Evolutionary conservation across 2,797 vertebrate genomes (phyloP), one percentile per base, ranked within the genome.

Genomic region (Microtus obscurus): DNA sequence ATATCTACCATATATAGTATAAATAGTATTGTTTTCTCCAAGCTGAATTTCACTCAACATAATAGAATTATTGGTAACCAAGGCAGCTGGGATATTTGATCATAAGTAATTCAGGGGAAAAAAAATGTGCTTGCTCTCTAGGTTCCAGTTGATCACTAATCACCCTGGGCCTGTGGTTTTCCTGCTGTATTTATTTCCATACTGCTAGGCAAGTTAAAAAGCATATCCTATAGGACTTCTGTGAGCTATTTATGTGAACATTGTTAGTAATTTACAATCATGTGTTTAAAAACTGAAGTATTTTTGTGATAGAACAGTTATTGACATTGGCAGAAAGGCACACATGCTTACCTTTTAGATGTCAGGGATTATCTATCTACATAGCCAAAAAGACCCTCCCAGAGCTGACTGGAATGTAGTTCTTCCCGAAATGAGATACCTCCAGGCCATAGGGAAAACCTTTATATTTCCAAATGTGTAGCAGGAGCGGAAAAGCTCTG

Each of bases 381-480:
- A 48, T 0, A 89, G 85, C 40, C 85, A 10, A n/a, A 43, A 53
- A 89, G 63, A 79, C 19, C 16, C 34, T 37, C 1, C 9, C 16
- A 48, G 14, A 77, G 8, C 5, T 16, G 45, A 9, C 6, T 93
- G 51, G 63, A 63, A 16, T 1, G 0, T 59, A 34, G 3, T 37
- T 91, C 94, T 94, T 31, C 74, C 34, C 23, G 25, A 31, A 61
- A 77, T 29, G 23, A 83, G 43, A 89, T 25, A 67, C 51, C 34
- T 69, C 0, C 14, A 53, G 45, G 76, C 45, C 48, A 48, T 0
- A 85, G 43, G 80, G 73, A 95, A 91, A n/a, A 17, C 40, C 9
- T 92, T 96, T 91, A 37, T 51, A 80, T 94, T 96, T 94, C 86
- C 40, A 94, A 74, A 94, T 37, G 37, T 34, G 29, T 67, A 78